Conservation (phyloP, 2,113 vertebrate genomes). For the Noctilio leporinus region DNA sequence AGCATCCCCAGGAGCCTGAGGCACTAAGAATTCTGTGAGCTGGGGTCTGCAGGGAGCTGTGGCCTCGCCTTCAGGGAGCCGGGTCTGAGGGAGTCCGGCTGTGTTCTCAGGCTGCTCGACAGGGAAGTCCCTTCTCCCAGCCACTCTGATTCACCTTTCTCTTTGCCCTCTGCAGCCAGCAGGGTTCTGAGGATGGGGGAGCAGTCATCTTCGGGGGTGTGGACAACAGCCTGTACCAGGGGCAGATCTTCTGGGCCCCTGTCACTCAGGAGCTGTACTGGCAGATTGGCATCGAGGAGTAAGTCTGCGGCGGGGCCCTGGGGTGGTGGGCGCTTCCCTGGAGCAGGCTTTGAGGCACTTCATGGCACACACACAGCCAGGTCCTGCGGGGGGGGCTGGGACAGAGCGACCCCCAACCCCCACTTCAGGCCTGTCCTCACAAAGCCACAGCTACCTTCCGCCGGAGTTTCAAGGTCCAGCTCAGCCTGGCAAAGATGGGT, state of each 20-base stretch:
- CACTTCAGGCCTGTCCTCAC: too few relatives aligned
- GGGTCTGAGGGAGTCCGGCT: too few relatives aligned
- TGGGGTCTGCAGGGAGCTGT: neutral
- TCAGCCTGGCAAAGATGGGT: neutral
- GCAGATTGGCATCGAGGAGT: slow-evolving; percentile 84
- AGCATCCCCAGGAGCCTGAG: neutral
- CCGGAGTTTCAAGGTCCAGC: neutral
- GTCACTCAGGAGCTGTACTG: slow-evolving; percentile 80
- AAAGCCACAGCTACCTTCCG: neutral
- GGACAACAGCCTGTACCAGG: slow-evolving; percentile 72
- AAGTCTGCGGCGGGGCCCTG: neutral
- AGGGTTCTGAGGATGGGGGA: slow-evolving; percentile 60
- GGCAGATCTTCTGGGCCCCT: slow-evolving; percentile 77
- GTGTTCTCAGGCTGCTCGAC: too few relatives aligned
- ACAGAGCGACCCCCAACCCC: neutral
- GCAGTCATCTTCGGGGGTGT: slow-evolving; percentile 78
- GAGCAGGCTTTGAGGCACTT: neutral
- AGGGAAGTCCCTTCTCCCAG: neutral
- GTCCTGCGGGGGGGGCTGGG: too few relatives aligned
- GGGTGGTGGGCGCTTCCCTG: neutral
- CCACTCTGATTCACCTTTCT: neutral
- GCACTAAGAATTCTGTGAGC: neutral
- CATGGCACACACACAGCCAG: neutral
- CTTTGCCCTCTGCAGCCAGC: neutral
- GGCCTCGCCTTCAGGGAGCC: neutral